Percentiles rank a stretch among this genome's conserved stretches.
Conservation (phyloP, 35 echinoderm and acorn worm species). For the Lytechinus variegatus region DNA sequence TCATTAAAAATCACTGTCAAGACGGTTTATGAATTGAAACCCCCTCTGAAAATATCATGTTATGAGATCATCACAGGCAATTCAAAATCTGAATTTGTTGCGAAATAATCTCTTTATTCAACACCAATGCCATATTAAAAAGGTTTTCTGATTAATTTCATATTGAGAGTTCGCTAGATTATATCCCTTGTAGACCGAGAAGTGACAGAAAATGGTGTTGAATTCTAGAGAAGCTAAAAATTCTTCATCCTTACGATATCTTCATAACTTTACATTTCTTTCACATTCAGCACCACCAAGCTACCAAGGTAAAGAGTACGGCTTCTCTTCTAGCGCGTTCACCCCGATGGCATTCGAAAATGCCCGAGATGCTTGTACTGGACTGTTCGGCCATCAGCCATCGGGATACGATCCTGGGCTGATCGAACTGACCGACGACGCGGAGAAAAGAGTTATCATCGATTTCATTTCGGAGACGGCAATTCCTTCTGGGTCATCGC, state of each 20-base stretch:
- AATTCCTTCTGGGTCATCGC: background rate
- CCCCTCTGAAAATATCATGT: background rate
- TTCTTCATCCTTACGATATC: no score
- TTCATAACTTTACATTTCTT: background rate
- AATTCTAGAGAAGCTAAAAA: no score
- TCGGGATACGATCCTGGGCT: background rate
- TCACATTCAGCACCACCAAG: background rate
- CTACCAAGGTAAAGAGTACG: background rate
- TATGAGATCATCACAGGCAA: no score
- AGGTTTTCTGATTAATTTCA: no score
- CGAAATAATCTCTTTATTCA: no score
- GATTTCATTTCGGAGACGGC: background rate
- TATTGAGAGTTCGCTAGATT: no score
- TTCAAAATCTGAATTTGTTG: no score
- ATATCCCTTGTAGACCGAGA: no score
- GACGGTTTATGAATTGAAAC: background rate
- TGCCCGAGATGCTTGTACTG: background rate
- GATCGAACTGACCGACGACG: background rate
- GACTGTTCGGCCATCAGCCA: background rate
- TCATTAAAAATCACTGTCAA: no score
- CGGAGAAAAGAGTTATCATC: background rate
- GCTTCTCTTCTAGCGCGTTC: background rate
- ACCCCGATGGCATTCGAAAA: background rate
- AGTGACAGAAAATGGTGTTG: no score
- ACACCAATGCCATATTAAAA: no score